These are phyloP conservation scores for Diaphora mendica DNA, from an alignment of 2,888 invertebrate species.

Conservation along the genomic window DNA sequence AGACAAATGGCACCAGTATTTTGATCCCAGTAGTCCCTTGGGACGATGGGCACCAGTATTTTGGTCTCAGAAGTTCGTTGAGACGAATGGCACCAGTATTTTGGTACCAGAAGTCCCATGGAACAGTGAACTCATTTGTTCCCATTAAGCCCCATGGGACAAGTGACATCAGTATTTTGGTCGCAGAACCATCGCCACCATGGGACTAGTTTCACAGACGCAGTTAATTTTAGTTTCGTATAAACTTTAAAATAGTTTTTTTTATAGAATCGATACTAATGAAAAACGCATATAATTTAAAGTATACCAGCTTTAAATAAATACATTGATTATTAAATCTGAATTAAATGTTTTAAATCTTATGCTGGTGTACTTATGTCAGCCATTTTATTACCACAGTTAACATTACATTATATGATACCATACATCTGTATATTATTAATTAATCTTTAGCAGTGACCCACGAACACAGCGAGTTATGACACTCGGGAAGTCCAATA, in stretches of 20 bases:
- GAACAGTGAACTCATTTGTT: too few species aligned
- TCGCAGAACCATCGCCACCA: too few species aligned
- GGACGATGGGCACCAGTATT: too few species aligned
- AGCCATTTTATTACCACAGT: not conserved
- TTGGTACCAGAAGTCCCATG: too few species aligned
- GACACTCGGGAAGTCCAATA: too few species aligned
- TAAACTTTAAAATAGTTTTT: not conserved
- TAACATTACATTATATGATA: not conserved
- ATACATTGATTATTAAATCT: not conserved
- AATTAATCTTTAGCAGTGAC: not conserved
- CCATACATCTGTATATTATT: not conserved
- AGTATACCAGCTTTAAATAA: not conserved
- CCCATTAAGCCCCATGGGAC: not conserved
- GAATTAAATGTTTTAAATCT: not conserved
- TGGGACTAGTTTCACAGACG: too few species aligned
- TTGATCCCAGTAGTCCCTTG: too few species aligned
- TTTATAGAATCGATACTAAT: not conserved
- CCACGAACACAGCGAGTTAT: too few species aligned
- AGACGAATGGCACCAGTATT: too few species aligned
- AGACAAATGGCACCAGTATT: too few species aligned
- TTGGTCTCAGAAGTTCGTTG: too few species aligned
- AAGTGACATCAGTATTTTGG: too few species aligned
- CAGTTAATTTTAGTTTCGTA: not conserved
- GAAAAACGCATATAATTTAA: not conserved
- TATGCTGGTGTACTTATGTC: not conserved